Conservation (phyloP, 2,888 invertebrate species). For the Ophion costatus region DNA sequence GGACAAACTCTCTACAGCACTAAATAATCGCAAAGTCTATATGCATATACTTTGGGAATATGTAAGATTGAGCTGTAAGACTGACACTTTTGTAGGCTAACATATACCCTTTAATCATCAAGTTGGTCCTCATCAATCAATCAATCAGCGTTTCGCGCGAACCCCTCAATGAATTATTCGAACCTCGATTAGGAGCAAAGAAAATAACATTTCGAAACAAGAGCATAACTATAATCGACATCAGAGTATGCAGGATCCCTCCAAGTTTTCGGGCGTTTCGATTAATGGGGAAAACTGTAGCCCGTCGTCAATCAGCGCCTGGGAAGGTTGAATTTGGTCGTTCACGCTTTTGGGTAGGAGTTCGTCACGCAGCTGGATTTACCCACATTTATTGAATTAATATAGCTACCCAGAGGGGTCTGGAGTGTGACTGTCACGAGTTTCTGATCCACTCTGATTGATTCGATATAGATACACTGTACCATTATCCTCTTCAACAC, state of each 20-base stretch:
- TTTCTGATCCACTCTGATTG: slow-evolving; percentile 54
- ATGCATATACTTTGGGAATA: background rate
- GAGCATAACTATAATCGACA: slow-evolving; percentile 14
- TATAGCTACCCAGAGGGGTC: slow-evolving; percentile 19
- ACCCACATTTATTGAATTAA: slow-evolving; percentile 61
- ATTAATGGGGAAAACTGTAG: slow-evolving; percentile 6
- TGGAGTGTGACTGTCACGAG: slow-evolving; percentile 26
- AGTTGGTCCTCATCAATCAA: slow-evolving; percentile 28
- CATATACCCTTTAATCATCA: slow-evolving; percentile 29
- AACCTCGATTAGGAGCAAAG: slow-evolving; percentile 6
- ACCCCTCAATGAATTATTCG: slow-evolving; percentile 37
- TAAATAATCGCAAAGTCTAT: background rate
- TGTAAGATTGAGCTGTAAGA: slow-evolving; percentile 1
- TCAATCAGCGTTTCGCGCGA: slow-evolving; percentile 28
- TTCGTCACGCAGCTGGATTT: slow-evolving; percentile 43
- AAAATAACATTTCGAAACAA: background rate
- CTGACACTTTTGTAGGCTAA: background rate
- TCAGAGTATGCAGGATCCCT: background rate
- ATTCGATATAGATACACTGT: slow-evolving; percentile 55
- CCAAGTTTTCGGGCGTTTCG: background rate
- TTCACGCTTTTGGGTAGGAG: slow-evolving; percentile 18
- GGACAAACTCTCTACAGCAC: background rate
- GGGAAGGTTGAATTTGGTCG: slow-evolving; percentile 20
- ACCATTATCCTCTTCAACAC: slow-evolving; percentile 42
- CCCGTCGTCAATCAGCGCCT: background rate